These are phyloP conservation scores for Laodelphax striatellus DNA, from an alignment of 1,140 invertebrate genomes.

Conservation along the genomic window DNA sequence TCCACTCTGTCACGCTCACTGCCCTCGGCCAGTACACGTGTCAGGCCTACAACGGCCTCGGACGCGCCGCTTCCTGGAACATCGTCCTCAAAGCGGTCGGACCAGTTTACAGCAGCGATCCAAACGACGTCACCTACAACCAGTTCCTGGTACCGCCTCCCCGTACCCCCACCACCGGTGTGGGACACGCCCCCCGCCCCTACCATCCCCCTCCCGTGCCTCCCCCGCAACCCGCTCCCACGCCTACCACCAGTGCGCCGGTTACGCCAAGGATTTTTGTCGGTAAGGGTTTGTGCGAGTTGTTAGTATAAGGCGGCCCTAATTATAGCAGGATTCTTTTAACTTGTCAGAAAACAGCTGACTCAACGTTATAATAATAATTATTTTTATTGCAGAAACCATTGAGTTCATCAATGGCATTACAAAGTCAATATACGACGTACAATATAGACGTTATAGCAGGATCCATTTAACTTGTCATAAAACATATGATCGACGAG, in stretches of 20 bases:
- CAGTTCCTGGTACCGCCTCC: slow-evolving; percentile 29
- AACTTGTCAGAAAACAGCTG: too few species aligned
- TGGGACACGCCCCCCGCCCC: slow-evolving; percentile 16
- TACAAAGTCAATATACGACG: too few species aligned
- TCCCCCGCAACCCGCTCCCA: slow-evolving; percentile 25
- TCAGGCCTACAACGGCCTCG: slow-evolving; percentile 73
- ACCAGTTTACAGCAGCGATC: slow-evolving; percentile 37
- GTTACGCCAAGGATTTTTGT: slow-evolving; percentile 18
- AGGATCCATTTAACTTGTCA: too few species aligned
- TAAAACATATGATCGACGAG: too few species aligned
- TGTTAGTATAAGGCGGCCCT: too few species aligned
- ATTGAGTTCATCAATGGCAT: too few species aligned
- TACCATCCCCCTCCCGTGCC: slow-evolving; percentile 17
- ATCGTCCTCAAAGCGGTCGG: slow-evolving; percentile 56
- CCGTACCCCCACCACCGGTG: slow-evolving; percentile 21
- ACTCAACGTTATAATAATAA: too few species aligned
- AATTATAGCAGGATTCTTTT: too few species aligned
- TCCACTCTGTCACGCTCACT: slow-evolving; percentile 52
- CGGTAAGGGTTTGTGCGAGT: too few species aligned
- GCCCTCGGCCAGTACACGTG: slow-evolving; percentile 75
- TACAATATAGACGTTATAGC: too few species aligned
- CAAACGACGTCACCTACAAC: slow-evolving; percentile 26
- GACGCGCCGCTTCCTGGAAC: slow-evolving; percentile 60
- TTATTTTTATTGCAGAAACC: too few species aligned
- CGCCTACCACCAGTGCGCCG: slow-evolving; percentile 20